Evolutionary conservation across 2,888 invertebrate genomes (phyloP), one percentile per base, ranked within the genome.

Genomic region (Meiosimyza decipiens): DNA sequence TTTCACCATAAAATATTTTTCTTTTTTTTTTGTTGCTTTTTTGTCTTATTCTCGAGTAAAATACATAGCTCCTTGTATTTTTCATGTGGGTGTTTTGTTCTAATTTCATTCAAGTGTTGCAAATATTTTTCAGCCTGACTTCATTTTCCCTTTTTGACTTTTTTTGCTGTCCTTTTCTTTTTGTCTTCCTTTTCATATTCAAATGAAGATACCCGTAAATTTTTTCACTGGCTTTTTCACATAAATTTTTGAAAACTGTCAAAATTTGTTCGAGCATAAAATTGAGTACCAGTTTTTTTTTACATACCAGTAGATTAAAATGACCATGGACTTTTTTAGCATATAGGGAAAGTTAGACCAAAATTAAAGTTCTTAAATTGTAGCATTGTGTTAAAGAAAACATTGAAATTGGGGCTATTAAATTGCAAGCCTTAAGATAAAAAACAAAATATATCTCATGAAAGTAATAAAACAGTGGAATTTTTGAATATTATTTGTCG

Each of bases 211-310:
- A 55, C 22, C 55, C 16, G 18, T n/a, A 55, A 55, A 16, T 55
- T 15, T 22, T 55, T 18, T 22, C 11, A 55, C 55, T 55, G 11
- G 11, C n/a, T 57, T 68, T 68, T 57, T 22, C 59, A 16, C 70
- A 70, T 70, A 71, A 71, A 71, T 59, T 64, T 22, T 49, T 16
- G 13, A 66, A 71, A 65, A 47, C 64, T 71, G 71, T 71, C 71
- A 65, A 65, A 71, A 64, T 59, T 59, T 71, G 59, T 33, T 71
- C 65, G 65, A 51, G 71, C 65, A 71, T 57, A 59, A 71, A 71
- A 71, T 71, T 71, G 59, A 65, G 16, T 28, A 70, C 28, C 22
- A 68, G 49, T 50, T 40, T 7, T 55, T 28, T 28, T 40, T 40
- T 40, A 40, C 40, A 40, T 40, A 40, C 40, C 40, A 40, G 9